Conservation (phyloP, 2,797 vertebrate genomes). For the Echiichthys vipera region DNA sequence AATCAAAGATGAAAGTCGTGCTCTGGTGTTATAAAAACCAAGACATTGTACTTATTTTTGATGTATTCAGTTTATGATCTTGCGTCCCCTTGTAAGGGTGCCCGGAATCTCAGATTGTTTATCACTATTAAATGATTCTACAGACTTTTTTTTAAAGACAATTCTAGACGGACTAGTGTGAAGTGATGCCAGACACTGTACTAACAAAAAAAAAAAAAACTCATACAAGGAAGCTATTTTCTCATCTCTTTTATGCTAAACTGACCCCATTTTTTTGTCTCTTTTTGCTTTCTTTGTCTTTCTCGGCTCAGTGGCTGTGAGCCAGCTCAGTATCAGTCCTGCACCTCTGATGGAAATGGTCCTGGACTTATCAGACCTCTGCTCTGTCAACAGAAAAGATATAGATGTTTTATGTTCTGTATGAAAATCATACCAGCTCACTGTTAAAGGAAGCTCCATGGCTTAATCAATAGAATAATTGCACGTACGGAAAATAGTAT, state of each 20-base stretch:
- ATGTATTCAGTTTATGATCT: not conserved
- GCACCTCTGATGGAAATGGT: conserved; percentile 34
- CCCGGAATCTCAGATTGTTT: not conserved
- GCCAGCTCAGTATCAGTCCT: conserved; percentile 4
- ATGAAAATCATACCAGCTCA: conserved; percentile 44
- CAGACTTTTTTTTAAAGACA: not conserved
- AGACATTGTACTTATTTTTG: not conserved
- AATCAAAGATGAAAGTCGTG: conserved; percentile 44
- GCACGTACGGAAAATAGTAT: conserved; percentile 65
- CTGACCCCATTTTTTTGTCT: conserved; percentile 12
- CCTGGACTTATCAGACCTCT: conserved; percentile 33
- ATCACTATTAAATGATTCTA: not conserved
- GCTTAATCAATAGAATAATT: conserved; percentile 75
- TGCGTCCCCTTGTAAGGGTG: not conserved
- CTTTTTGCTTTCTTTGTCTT: conserved; percentile 13
- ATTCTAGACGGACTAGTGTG: not conserved
- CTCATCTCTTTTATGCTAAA: conserved; percentile 2
- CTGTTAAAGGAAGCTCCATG: conserved; percentile 45
- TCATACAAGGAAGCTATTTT: not conserved
- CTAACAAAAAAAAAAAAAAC: not conserved
- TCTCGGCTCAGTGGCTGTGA: conserved; percentile 17
- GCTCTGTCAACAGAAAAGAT: conserved; percentile 51
- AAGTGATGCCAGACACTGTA: not conserved
- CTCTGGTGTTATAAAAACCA: conserved; percentile 14
- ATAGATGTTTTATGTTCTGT: conserved; percentile 37